Evolutionary conservation across 2,888 invertebrate genomes (phyloP).

Genomic region (Scaptomyza cyrtandrae): DNA sequence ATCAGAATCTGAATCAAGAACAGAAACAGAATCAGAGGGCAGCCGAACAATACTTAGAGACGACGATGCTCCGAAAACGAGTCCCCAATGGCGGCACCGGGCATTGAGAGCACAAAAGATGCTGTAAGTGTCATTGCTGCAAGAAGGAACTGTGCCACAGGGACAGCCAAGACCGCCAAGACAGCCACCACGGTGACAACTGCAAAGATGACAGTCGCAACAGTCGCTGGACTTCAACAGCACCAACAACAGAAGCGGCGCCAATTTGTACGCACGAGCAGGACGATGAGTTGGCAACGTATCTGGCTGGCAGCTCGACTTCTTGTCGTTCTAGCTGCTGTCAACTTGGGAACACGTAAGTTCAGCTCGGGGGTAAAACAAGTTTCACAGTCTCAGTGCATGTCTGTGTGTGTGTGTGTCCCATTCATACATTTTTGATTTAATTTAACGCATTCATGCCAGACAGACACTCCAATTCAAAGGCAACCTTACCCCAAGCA

Average conservation of each 20-base stretch:
- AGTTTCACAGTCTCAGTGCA: background rate
- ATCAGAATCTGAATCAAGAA: slow-evolving; percentile 51
- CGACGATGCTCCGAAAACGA: slow-evolving; percentile 66
- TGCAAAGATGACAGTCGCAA: slow-evolving; percentile 45
- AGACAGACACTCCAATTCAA: slow-evolving; percentile 1
- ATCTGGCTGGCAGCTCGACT: slow-evolving; percentile 46
- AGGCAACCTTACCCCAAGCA: background rate
- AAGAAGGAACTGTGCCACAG: slow-evolving; percentile 72
- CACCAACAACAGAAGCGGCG: slow-evolving; percentile 42
- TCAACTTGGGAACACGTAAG: slow-evolving; percentile 64
- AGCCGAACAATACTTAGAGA: slow-evolving; percentile 42
- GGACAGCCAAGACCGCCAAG: slow-evolving; percentile 40
- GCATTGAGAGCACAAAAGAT: slow-evolving; percentile 66
- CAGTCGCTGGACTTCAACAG: slow-evolving; percentile 12
- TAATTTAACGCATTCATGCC: slow-evolving; percentile 56
- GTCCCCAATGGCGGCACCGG: slow-evolving; percentile 69
- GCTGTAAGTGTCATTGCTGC: slow-evolving; percentile 73
- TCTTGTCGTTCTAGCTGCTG: slow-evolving; percentile 38
- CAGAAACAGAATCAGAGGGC: slow-evolving; percentile 42
- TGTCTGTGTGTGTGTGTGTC: slow-evolving; percentile 5
- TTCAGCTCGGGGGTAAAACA: slow-evolving; percentile 46
- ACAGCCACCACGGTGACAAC: slow-evolving; percentile 43
- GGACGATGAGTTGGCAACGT: slow-evolving; percentile 53
- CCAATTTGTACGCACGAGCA: slow-evolving; percentile 61
- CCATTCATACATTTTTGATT: slow-evolving; percentile 64